These are phyloP conservation scores for Cataglyphis albicans DNA, from an alignment of 2,888 invertebrate genomes.

Conservation along the genomic window DNA sequence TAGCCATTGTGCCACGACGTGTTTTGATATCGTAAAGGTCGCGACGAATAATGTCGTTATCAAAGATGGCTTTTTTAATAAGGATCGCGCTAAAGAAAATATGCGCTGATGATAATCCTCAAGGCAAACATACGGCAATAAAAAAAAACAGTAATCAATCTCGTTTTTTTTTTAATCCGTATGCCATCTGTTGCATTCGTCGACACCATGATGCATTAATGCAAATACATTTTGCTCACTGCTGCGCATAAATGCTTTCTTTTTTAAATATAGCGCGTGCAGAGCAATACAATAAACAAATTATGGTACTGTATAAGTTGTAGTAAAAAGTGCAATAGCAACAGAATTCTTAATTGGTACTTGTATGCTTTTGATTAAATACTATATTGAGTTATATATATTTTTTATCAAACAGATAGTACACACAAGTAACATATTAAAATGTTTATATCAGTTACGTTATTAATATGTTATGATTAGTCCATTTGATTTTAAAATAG, in stretches of 20 bases:
- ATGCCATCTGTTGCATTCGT: constrained; percentile 55
- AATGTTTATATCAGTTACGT: neutral
- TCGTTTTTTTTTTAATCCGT: constrained; percentile 45
- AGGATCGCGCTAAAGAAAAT: neutral
- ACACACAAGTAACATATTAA: neutral
- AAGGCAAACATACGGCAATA: neutral
- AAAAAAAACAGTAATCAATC: constrained; percentile 28
- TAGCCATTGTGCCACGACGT: constrained; percentile 26
- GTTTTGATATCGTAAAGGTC: neutral
- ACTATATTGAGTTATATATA: neutral
- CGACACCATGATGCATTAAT: constrained; percentile 42
- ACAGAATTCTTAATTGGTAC: constrained; percentile 9
- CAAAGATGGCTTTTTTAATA: neutral
- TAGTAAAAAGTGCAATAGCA: neutral
- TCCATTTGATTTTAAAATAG: constrained; percentile 7
- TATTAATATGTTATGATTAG: neutral
- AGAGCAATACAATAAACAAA: constrained; percentile 22
- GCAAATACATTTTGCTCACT: constrained; percentile 29
- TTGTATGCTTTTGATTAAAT: neutral
- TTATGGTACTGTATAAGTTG: neutral
- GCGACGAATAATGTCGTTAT: neutral
- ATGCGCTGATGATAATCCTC: constrained; percentile 23
- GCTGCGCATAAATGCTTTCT: neutral
- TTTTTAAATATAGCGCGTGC: constrained; percentile 6
- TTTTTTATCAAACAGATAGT: neutral